phyloP scores from a whole-genome alignment of 2,888 invertebrate species.

The Cheilosia grossa region DNA sequence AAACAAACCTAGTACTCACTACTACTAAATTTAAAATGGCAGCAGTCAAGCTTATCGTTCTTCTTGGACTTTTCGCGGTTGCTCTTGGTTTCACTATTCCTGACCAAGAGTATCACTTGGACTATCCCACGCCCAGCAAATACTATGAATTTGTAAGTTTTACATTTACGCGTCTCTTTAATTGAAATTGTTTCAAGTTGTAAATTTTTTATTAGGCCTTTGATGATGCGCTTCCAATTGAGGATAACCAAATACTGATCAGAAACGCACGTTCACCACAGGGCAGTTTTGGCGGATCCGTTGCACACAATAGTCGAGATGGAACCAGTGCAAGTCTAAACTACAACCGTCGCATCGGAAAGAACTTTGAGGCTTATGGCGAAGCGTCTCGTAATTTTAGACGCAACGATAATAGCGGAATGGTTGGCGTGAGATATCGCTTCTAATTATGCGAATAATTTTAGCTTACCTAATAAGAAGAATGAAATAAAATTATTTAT shows the following conservation, averaged over 20 bases:
- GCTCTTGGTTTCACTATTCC: slow-evolving; percentile 1
- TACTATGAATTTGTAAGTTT: slow-evolving; percentile 5
- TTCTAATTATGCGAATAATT: background rate
- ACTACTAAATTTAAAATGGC: background rate
- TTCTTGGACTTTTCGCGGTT: background rate
- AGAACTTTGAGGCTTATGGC: slow-evolving; percentile 3
- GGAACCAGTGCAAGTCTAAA: background rate
- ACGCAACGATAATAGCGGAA: background rate
- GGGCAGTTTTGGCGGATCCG: background rate
- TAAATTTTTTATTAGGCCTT: background rate
- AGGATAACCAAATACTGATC: background rate
- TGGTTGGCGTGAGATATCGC: slow-evolving; percentile 1
- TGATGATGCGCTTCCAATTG: background rate
- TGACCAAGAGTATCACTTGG: background rate
- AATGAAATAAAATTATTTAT: background rate
- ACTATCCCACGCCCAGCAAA: background rate
- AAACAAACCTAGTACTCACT: background rate
- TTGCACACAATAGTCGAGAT: background rate
- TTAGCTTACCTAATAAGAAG: background rate
- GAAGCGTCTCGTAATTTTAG: background rate
- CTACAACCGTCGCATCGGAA: background rate
- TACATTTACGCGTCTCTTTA: background rate
- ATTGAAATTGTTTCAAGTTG: background rate
- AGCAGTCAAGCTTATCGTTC: background rate
- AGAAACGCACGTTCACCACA: background rate